A percentile compares a stretch with the other conserved stretches of the same genome.
phyloP scores from a whole-genome alignment of 2,797 vertebrate genomes.

The Hydrophis major region DNA sequence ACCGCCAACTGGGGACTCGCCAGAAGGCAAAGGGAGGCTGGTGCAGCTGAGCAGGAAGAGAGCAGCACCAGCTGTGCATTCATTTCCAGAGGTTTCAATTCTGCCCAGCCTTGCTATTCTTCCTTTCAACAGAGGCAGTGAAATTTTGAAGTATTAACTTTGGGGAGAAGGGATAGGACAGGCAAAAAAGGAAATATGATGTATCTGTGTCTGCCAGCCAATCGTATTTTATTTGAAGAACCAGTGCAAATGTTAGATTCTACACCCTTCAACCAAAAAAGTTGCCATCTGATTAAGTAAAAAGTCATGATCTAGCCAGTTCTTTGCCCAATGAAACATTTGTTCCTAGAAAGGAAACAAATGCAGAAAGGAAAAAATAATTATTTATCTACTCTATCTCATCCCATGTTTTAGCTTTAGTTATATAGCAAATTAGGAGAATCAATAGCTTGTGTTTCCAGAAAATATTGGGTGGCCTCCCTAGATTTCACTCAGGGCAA shows the following conservation, averaged over 20 bases:
- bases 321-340: neutral
- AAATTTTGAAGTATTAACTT: neutral
- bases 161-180: neutral
- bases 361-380: neutral
- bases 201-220: neutral
- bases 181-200: neutral
- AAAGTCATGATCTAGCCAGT: neutral
- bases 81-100: slow-evolving; percentile 39
- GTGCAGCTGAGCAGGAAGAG: slow-evolving; percentile 51
- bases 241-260: neutral
- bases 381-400: neutral
- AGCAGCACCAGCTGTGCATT: slow-evolving; percentile 55
- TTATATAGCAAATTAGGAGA: neutral
- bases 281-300: neutral
- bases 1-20: slow-evolving; percentile 40
- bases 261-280: neutral
- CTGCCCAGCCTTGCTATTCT: neutral
- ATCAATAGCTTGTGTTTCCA: neutral
- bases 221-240: neutral
- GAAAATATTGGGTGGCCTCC: neutral
- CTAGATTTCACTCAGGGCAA: no score
- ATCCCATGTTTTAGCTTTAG: neutral
- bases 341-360: neutral
- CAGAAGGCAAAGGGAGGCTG: slow-evolving; percentile 51
- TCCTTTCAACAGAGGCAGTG: neutral